Base-by-base conservation (phyloP, 2,888 invertebrate species). In the Mesodorylaimus sp. region DNA sequence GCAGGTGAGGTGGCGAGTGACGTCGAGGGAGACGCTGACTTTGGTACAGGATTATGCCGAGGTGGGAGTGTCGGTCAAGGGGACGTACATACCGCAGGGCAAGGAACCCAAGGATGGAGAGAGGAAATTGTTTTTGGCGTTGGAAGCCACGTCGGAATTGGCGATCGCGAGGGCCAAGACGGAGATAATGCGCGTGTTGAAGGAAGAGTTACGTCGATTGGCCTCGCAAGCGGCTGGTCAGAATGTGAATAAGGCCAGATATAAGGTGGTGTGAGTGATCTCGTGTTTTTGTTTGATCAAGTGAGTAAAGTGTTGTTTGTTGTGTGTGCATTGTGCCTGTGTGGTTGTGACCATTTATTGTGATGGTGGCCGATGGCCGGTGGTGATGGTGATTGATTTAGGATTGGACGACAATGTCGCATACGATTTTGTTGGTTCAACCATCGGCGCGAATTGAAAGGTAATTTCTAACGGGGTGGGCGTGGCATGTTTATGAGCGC, bases 31-130 rank as follows among this genome's bases (percentile, higher is more conserved):
- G 73, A 91, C 95, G 3, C 71, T 99, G 56, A 89, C 89, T 0
- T 86, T 95, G 66, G 93, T 99, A 61, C 88, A 89, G 45, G 97
- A 99, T 69, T 95, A 93, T 69, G 93, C 93, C 0, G 97, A 99
- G 68, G 97, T 95, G 0, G 97, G 97, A 36, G 83, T 99, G 54
- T 93, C 95, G 0, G 97, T 99, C 0, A 77, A 95, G 41, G 97
- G 97, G n/a, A 91, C 91, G 0, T 76, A 73, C 60, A 87, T 86
- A 64, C 88, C 88, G 10, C 81, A 81, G 0, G 78, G 83, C 1
- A 89, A 89, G 52, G 87, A 89, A 67, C 73, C 76, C 16, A 81
- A 86, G 0, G 86, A 87, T 0, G 88, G 88, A 57, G 87, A 87
- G 56, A 3, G 95, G 97, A 62, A 93, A 66, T 74, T 99, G 1